Evolutionary conservation across 35 echinoderm and acorn worm species (phyloP), one percentile per base, ranked within the genome.

Genomic region (Apostichopus californicus): DNA sequence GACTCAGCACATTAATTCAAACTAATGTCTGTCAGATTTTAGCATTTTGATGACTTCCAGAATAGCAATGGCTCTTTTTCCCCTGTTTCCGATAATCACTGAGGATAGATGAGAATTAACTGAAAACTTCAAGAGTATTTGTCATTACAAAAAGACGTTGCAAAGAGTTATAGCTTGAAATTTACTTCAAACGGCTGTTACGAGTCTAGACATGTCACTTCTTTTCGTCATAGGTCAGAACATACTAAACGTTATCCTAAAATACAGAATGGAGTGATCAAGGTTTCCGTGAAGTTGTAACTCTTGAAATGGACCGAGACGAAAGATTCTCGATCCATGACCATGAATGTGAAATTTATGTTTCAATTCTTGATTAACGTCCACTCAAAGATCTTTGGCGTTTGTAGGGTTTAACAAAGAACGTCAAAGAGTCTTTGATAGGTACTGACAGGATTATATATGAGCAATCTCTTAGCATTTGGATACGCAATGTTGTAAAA

Each of bases 391-490:
- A 75, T 18, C 71, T 75, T 75, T 18, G n/a, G n/a, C 71, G 71
- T 75, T 18, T 75, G 71, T 18, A 18, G 6, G 17, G 17, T 20
- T 22, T 75, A 75, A 18, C 13, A 75, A 75, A 75, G 71, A 75
- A 75, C 58, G 58, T 75, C 17, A 22, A 75, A 75, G 71, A 22
- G 1, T 18, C 71, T 55, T 12, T 55, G 80, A 83, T 57, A 56
- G 80, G 20, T 55, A 55, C 24, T 54, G 80, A 56, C 80, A 83
- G 5, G 20, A 20, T 83, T 54, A 55, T 83, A 83, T 83, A 83
- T 26, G 80, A 83, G 80, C 80, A 83, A 83, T 83, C 80, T 83
- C 80, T 83, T 83, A 83, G 56, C 52, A 20, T 18, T 55, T 83
- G 34, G 56, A 83, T 55, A 57, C 15, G 11, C 28, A n/a, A 56